Percentiles rank a stretch among this genome's conserved stretches.
Conservation (phyloP, 2,797 vertebrate species). For the Hydrophis major region DNA sequence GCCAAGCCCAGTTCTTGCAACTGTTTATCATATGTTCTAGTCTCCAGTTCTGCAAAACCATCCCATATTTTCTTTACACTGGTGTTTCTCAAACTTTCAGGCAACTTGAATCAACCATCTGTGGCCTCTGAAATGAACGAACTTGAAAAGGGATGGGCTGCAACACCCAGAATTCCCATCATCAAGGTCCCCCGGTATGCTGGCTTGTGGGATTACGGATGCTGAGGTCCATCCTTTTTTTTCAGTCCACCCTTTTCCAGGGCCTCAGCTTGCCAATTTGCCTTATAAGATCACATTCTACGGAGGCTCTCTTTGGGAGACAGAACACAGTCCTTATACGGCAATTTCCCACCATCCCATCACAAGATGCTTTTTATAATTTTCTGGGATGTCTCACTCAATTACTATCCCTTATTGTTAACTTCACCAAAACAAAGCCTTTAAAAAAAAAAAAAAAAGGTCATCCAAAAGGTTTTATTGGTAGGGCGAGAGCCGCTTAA, state of each 20-base stretch:
- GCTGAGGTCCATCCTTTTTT: not conserved
- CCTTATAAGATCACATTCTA: conserved; percentile 18
- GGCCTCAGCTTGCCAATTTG: conserved; percentile 37
- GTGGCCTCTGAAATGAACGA: not conserved
- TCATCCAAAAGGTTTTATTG: not conserved
- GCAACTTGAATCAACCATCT: not conserved
- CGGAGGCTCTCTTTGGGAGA: conserved; percentile 10
- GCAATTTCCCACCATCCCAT: not conserved
- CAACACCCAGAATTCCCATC: not conserved
- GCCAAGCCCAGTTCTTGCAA: no score
- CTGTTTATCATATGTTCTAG: no score
- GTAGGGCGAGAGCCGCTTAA: not conserved
- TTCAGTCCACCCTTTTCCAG: not conserved
- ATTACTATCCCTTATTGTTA: conserved; percentile 35
- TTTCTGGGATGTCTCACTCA: conserved; percentile 22
- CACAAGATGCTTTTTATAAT: conserved; percentile 31
- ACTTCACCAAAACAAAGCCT: not conserved
- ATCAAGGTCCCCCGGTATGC: not conserved
- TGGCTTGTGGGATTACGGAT: not conserved
- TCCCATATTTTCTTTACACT: not conserved
- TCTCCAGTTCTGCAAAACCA: not conserved
- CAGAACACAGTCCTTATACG: not conserved
- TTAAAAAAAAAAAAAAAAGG: not conserved
- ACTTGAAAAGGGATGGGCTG: not conserved
- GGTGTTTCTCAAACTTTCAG: not conserved